Base-by-base conservation (phyloP, 2,797 vertebrate species). In the Pterois miles region DNA sequence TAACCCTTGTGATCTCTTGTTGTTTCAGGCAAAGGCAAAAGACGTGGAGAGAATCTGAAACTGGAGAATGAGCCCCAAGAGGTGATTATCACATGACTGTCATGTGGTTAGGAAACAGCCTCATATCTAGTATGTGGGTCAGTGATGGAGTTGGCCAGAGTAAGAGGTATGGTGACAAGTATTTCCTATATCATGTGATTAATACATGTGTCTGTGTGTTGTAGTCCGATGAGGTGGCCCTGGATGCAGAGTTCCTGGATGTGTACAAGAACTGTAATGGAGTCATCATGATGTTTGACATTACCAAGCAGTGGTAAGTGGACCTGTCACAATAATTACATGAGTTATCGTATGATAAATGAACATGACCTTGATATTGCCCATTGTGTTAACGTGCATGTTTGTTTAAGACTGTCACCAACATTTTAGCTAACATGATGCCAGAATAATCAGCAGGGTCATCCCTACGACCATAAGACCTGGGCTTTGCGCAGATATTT, bases 261-360 rank as follows among this genome's bases (percentile, higher is more conserved):
- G 98, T 99, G 33, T 99, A 99, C 92, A 98, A 99, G 91, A 99
- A 98, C 91, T 99, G 98, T 87, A 98, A 97, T 0, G 98, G 98
- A 0, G 96, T 99, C 27, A 98, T 99, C 93, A 97, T 99, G 97
- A 99, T 99, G 98, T 99, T 99, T 70, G 98, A 99, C 91, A 99
- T 99, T 84, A 99, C 98, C 88, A 99, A 99, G 86, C 98, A 99
- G 90, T 99, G 98, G 98, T 99, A 89, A 95, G 91, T 63, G 9
- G 23, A 14, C 22, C 22, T 5, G 59, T 27, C 22, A 3, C 60
- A 27, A 43, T 18, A 63, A 63, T 6, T 34, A 59, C 43, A 34
- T 4, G 18, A 58, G 16, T 33, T 36, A 60, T 60, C 4, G n/a
- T 36, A 23, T 12, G 12, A 14, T 60, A 5, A 14, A 0, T 22